phyloP scores from a whole-genome alignment of 2,113 vertebrate species.

The Synodontis membranacea region DNA sequence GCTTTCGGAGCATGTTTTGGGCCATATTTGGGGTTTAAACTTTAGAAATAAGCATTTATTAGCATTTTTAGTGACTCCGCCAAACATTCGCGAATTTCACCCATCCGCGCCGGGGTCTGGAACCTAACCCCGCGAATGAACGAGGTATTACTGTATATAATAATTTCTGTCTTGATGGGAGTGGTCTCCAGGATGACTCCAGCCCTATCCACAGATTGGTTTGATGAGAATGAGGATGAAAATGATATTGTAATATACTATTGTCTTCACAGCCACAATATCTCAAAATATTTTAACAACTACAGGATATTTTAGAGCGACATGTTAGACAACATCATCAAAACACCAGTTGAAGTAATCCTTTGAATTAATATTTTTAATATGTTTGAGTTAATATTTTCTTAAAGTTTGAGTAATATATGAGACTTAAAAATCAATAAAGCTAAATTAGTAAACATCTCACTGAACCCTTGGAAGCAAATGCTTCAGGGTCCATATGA shows the following conservation, averaged over 20 bases:
- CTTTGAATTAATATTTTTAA: background rate
- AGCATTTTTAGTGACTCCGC: no score
- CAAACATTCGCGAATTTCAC: no score
- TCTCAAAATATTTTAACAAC: background rate
- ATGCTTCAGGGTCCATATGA: constrained; percentile 57
- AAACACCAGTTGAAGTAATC: background rate
- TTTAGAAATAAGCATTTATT: no score
- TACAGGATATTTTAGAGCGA: background rate
- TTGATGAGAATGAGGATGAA: background rate
- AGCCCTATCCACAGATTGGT: background rate
- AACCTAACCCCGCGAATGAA: no score
- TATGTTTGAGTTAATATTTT: background rate
- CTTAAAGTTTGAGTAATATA: background rate
- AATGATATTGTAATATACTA: background rate
- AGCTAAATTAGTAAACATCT: constrained; percentile 42
- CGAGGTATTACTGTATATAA: no score
- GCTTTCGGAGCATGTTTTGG: no score
- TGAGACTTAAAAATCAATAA: constrained; percentile 35
- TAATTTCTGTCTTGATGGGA: background rate
- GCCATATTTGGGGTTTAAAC: no score
- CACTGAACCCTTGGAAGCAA: constrained; percentile 37
- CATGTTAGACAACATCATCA: background rate
- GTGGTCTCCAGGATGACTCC: background rate
- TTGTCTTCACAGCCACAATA: background rate
- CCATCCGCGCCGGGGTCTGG: no score